Percentiles rank a stretch among this genome's conserved stretches.
Evolutionary conservation across 2,888 invertebrate genomes (phyloP).

Genomic region (Stegana nigrithorax): DNA sequence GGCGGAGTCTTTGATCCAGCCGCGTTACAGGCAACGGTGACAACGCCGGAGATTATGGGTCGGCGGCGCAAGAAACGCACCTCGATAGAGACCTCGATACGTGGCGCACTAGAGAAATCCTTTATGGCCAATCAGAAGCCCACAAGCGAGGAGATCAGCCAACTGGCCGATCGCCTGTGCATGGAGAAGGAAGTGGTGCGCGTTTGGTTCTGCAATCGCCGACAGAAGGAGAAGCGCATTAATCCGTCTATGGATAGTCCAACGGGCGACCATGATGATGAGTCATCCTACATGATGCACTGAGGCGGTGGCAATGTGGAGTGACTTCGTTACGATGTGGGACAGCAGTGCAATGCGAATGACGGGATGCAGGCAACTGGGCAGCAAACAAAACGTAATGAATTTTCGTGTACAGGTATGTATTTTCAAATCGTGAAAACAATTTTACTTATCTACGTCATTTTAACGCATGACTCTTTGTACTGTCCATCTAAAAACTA

Average conservation of each 20-base stretch:
- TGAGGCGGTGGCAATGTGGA: conserved; percentile 28
- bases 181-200: conserved; percentile 98
- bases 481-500: too few relatives aligned
- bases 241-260: conserved; percentile 86
- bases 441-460: too few relatives aligned
- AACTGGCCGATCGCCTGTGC: conserved; percentile 90
- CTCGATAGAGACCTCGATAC: conserved; percentile 93
- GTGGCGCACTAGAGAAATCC: conserved; percentile 94
- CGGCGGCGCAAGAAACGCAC: conserved; percentile 96
- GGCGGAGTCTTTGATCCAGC: conserved; percentile 70
- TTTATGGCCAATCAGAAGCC: conserved; percentile 96
- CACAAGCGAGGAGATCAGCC: conserved; percentile 94
- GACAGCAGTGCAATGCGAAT: conserved; percentile 8
- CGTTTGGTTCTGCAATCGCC: conserved; percentile 95
- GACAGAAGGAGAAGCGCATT: conserved; percentile 97
- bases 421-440: too few relatives aligned
- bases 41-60: conserved; percentile 89
- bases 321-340: conserved; percentile 27
- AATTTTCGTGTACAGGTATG: conserved; percentile 39
- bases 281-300: conserved; percentile 65
- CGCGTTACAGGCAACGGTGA: conserved; percentile 77
- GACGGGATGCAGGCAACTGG: conserved; percentile 12
- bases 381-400: not conserved
- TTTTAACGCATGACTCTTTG: too few relatives aligned
- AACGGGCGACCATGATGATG: conserved; percentile 71